Evolutionary conservation across 1,140 invertebrate genomes (phyloP).

Genomic region (Drosophila rhopaloa): DNA sequence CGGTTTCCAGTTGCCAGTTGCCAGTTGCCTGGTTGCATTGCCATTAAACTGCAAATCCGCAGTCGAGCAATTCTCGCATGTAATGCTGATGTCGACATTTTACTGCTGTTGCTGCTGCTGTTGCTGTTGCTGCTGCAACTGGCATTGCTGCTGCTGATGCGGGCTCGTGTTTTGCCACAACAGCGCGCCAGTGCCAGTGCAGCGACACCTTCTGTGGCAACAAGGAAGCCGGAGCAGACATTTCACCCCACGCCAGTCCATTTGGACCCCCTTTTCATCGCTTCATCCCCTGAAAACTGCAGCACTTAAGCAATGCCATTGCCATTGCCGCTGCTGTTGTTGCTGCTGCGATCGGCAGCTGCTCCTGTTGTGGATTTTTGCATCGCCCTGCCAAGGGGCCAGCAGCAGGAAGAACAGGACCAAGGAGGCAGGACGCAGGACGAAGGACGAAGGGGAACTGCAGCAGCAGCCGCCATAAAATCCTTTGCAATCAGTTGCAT

Average conservation of each 20-base stretch:
- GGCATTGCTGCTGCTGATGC: constrained; percentile 50
- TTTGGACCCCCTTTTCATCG: neutral
- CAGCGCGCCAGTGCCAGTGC: constrained; percentile 38
- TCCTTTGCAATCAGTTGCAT: constrained; percentile 81
- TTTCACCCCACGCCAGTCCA: constrained; percentile 19
- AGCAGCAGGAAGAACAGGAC: constrained; percentile 5
- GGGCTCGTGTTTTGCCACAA: constrained; percentile 73
- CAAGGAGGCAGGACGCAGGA: neutral
- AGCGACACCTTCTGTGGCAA: constrained; percentile 79
- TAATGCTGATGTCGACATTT: constrained; percentile 80
- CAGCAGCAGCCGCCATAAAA: constrained; percentile 60
- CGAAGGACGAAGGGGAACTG: constrained; percentile 11
- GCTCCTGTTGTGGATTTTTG: constrained; percentile 47
- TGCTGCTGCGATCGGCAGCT: constrained; percentile 57
- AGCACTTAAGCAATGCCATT: constrained; percentile 69
- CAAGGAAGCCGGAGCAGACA: constrained; percentile 55
- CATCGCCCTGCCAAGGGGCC: constrained; percentile 32
- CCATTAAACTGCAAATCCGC: constrained; percentile 79
- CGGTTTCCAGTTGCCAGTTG: constrained; percentile 4
- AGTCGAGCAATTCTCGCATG: constrained; percentile 76
- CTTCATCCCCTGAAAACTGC: constrained; percentile 16
- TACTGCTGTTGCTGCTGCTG: constrained; percentile 46
- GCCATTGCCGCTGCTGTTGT: constrained; percentile 34
- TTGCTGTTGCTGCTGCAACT: constrained; percentile 29
- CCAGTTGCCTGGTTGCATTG: constrained; percentile 51